Percentiles rank a stretch among this genome's conserved stretches.
These are phyloP conservation scores for Parnassius apollo DNA, from an alignment of 2,888 invertebrate species.

Conservation along the genomic window DNA sequence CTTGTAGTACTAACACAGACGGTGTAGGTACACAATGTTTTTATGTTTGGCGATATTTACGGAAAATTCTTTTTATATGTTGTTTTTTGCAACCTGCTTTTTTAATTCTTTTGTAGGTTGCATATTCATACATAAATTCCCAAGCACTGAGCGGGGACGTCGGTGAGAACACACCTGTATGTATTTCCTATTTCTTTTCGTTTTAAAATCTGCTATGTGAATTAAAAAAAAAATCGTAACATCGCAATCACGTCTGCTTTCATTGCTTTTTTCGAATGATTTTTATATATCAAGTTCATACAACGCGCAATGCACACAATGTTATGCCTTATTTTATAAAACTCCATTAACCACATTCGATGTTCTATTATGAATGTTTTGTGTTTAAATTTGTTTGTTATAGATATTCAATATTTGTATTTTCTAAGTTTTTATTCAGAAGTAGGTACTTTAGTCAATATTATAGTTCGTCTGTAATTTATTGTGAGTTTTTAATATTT, in stretches of 20 bases:
- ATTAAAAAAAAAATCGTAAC: constrained; percentile 24
- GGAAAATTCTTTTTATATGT: constrained; percentile 46
- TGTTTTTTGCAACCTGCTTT: constrained; percentile 77
- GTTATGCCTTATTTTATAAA: constrained; percentile 9
- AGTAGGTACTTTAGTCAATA: too few species aligned
- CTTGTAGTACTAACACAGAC: constrained; percentile 54
- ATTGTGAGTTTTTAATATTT: too few species aligned
- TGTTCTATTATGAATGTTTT: constrained; percentile 8
- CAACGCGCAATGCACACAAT: constrained; percentile 16
- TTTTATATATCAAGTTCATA: background rate
- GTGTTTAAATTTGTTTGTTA: background rate
- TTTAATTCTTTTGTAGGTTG: constrained; percentile 84
- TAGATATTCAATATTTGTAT: too few species aligned
- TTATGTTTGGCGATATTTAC: constrained; percentile 37
- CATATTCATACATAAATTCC: constrained; percentile 80
- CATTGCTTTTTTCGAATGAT: constrained; percentile 17
- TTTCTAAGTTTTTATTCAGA: too few species aligned
- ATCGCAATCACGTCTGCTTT: constrained; percentile 13
- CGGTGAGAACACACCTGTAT: constrained; percentile 86
- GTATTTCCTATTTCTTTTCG: constrained; percentile 77
- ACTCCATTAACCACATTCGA: constrained; percentile 17
- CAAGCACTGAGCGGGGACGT: constrained; percentile 66
- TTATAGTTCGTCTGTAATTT: too few species aligned
- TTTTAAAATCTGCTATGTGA: constrained; percentile 35
- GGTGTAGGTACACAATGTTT: constrained; percentile 35